Conservation (phyloP, 2,888 invertebrate species). For the Hyposoter dolosus region DNA sequence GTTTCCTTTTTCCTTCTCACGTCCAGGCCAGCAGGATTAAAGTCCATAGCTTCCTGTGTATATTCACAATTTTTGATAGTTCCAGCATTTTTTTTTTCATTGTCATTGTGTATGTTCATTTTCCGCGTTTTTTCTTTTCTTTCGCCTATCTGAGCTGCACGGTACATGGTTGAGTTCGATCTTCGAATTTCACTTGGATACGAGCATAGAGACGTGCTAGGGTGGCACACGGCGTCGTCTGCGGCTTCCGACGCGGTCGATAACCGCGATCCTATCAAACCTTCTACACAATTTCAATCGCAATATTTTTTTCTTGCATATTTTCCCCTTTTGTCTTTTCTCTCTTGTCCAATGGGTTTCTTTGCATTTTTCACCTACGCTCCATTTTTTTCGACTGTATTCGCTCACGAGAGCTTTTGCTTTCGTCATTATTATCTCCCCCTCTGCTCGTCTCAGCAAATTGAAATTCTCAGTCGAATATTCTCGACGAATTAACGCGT, state of each 20-base stretch:
- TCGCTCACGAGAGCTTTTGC: conserved; percentile 20
- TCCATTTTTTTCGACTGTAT: conserved; percentile 13
- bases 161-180: conserved; percentile 45
- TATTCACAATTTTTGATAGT: background rate
- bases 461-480: background rate
- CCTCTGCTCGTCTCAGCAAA: background rate
- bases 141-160: conserved; percentile 35
- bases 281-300: conserved; percentile 52
- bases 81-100: background rate
- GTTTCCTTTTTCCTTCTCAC: conserved; percentile 18
- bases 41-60: conserved; percentile 23
- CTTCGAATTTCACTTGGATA: conserved; percentile 43
- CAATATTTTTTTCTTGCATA: conserved; percentile 17
- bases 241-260: conserved; percentile 74
- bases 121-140: conserved; percentile 24
- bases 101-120: conserved; percentile 23
- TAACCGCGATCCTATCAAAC: conserved; percentile 73
- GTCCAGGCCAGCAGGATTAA: conserved; percentile 38
- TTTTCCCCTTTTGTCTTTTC: conserved; percentile 32
- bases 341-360: background rate
- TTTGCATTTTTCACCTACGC: conserved; percentile 5
- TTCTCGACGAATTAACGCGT: conserved; percentile 14
- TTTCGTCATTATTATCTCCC: conserved; percentile 1
- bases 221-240: conserved; percentile 69
- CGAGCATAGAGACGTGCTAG: conserved; percentile 44